Evolutionary conservation across 1,140 invertebrate species (phyloP).

Genomic region (Oreohelix idahoensis): DNA sequence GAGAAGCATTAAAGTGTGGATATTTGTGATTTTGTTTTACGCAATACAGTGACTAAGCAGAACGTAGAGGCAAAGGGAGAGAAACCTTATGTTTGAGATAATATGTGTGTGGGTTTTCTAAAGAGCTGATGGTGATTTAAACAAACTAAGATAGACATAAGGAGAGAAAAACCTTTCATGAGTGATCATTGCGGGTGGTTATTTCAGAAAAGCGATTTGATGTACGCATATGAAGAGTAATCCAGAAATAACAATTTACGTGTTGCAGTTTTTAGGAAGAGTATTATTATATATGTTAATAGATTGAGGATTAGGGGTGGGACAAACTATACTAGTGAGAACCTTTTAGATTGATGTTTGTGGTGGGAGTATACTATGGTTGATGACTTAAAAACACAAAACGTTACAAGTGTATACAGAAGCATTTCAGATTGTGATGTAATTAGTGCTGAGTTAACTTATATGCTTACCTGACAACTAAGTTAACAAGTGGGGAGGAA

Average conservation of each 20-base stretch:
- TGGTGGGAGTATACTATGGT: neutral
- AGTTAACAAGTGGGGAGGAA: neutral
- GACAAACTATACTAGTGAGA: too few species aligned
- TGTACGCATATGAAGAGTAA: conserved; percentile 13
- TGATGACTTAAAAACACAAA: neutral
- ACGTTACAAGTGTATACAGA: neutral
- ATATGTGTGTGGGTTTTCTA: neutral
- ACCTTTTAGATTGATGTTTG: neutral
- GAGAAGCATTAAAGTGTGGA: conserved; percentile 39
- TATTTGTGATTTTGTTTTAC: neutral
- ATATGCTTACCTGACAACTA: neutral
- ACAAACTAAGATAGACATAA: conserved; percentile 77
- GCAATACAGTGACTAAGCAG: neutral
- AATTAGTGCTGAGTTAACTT: neutral
- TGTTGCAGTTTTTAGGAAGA: neutral
- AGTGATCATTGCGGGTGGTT: conserved; percentile 88
- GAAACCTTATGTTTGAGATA: neutral
- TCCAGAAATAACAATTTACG: neutral
- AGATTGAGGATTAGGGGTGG: too few species aligned
- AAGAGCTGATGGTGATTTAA: neutral
- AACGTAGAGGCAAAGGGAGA: neutral
- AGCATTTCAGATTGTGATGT: neutral
- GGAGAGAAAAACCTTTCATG: conserved; percentile 81
- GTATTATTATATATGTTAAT: too few species aligned
- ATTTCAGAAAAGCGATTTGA: conserved; percentile 66